Conservation (phyloP, 2,888 invertebrate species). For the Pinctada fucata region DNA sequence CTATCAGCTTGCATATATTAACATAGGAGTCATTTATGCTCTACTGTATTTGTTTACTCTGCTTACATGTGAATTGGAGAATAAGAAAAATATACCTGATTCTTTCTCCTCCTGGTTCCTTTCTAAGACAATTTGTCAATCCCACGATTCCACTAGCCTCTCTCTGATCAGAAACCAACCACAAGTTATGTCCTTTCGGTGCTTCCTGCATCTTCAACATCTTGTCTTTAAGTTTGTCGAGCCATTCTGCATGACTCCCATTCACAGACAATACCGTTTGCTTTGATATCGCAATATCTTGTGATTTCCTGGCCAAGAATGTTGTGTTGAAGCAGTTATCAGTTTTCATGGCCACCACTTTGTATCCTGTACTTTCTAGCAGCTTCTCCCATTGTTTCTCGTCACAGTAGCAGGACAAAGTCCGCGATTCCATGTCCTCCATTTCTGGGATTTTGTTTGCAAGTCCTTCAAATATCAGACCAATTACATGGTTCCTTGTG, state of each 20-base stretch:
- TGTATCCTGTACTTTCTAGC: slow-evolving; percentile 77
- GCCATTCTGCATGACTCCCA: slow-evolving; percentile 80
- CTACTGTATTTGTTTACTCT: no score
- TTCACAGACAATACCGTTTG: slow-evolving; percentile 50
- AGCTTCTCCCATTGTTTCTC: slow-evolving; percentile 54
- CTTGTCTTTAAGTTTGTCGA: slow-evolving; percentile 87
- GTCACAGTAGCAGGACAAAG: slow-evolving; percentile 52
- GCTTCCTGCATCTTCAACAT: slow-evolving; percentile 83
- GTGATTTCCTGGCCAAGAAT: slow-evolving; percentile 82
- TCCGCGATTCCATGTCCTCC: slow-evolving; percentile 35
- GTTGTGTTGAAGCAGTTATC: slow-evolving; percentile 80
- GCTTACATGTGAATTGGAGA: neutral
- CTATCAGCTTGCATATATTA: no score
- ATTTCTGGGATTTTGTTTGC: slow-evolving; percentile 11
- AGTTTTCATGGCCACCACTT: slow-evolving; percentile 81
- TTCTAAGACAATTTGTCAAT: slow-evolving; percentile 91
- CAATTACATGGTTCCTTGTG: slow-evolving; percentile 70
- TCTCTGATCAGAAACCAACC: slow-evolving; percentile 84
- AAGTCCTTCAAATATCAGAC: slow-evolving; percentile 55
- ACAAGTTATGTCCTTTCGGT: slow-evolving; percentile 77
- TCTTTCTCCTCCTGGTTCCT: slow-evolving; percentile 89
- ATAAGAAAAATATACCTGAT: slow-evolving; percentile 83
- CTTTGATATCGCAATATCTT: slow-evolving; percentile 18
- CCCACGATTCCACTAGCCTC: slow-evolving; percentile 89
- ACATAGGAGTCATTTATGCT: no score